These are phyloP conservation scores for Hormiphora californensis DNA, from an alignment of 37 sponge, comb jelly and placozoan species.

Conservation along the genomic window DNA sequence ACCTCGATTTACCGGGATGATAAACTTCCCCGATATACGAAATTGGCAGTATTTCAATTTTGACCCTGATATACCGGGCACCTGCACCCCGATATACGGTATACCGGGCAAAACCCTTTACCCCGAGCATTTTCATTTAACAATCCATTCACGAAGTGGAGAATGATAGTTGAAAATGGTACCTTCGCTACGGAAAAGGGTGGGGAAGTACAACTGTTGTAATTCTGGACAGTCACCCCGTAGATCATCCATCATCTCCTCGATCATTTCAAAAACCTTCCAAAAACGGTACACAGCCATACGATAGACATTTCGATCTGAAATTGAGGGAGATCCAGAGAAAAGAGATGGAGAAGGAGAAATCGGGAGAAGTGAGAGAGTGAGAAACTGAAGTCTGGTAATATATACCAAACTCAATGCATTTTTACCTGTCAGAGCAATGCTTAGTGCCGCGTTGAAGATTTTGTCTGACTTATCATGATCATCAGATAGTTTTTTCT, in stretches of 20 bases:
- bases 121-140: too few species aligned
- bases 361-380: not conserved
- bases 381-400: too few species aligned
- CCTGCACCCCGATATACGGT: too few species aligned
- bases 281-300: constrained; percentile 51
- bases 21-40: too few species aligned
- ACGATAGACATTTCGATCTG: constrained; percentile 10
- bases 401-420: too few species aligned
- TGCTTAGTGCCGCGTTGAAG: not conserved
- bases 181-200: constrained; percentile 13
- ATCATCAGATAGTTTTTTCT: not conserved
- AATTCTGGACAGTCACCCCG: not conserved
- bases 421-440: constrained; percentile 21
- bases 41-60: too few species aligned
- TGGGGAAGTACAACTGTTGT: not conserved
- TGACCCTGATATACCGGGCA: too few species aligned
- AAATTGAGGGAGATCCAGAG: not conserved
- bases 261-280: not conserved
- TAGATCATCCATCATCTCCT: constrained; percentile 14
- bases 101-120: too few species aligned
- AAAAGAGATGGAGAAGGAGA: not conserved
- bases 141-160: too few species aligned
- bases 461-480: constrained; percentile 33
- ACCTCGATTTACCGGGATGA: too few species aligned
- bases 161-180: too few species aligned